A percentile compares a stretch with the other conserved stretches of the same genome.
phyloP scores from a whole-genome alignment of 2,888 invertebrate genomes.

The Tromatobia lineatoria region DNA sequence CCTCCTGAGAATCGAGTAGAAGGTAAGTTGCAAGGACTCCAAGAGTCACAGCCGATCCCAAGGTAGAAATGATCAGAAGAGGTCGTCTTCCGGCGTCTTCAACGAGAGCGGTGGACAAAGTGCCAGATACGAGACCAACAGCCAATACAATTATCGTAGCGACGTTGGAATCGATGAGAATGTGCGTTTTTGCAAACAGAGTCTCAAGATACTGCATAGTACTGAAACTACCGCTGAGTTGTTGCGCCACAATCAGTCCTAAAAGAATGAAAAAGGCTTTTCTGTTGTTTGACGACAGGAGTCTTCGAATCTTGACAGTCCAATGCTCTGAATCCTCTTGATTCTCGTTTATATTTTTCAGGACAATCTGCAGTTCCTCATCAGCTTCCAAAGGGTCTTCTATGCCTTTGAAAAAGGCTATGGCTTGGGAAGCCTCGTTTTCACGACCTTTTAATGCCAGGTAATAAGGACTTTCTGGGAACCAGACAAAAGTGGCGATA shows the following conservation, averaged over 20 bases:
- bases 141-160: slow-evolving; percentile 86
- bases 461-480: slow-evolving; percentile 83
- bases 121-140: slow-evolving; percentile 84
- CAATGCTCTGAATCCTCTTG: slow-evolving; percentile 68
- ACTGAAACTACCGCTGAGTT: slow-evolving; percentile 82
- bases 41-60: slow-evolving; percentile 80
- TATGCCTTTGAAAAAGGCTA: slow-evolving; percentile 80
- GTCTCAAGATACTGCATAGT: slow-evolving; percentile 82
- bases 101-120: slow-evolving; percentile 81
- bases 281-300: slow-evolving; percentile 76
- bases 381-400: slow-evolving; percentile 66
- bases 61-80: slow-evolving; percentile 85
- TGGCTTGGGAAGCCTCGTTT: slow-evolving; percentile 76
- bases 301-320: slow-evolving; percentile 68
- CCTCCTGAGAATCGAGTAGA: slow-evolving; percentile 66
- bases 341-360: slow-evolving; percentile 73
- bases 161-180: slow-evolving; percentile 78
- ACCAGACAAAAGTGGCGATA: slow-evolving; percentile 80
- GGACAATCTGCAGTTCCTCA: slow-evolving; percentile 73
- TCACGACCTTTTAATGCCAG: slow-evolving; percentile 77
- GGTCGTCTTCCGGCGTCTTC: slow-evolving; percentile 86
- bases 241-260: slow-evolving; percentile 83
- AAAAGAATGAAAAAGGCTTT: slow-evolving; percentile 80
- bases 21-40: slow-evolving; percentile 79
- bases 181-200: slow-evolving; percentile 75